Percentiles rank a stretch among this genome's conserved stretches.
These are phyloP conservation scores for Dasysyrphus albostriatus DNA, from an alignment of 2,888 invertebrate species.

Conservation along the genomic window DNA sequence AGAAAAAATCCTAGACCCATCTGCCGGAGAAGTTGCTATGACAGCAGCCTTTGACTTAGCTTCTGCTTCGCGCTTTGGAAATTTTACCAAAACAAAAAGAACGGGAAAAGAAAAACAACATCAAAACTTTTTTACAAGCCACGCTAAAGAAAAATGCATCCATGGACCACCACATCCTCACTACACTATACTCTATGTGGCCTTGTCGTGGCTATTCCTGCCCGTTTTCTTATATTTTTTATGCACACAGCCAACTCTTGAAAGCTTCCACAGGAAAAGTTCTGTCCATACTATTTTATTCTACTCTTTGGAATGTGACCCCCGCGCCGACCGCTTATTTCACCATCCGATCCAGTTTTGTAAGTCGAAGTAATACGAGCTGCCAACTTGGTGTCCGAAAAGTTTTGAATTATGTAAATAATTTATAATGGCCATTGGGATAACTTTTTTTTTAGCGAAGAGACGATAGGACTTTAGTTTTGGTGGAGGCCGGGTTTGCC, in stretches of 20 bases:
- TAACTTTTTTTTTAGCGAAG: constrained; percentile 11
- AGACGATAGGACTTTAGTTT: neutral
- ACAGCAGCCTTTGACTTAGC: constrained; percentile 67
- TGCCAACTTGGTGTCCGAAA: constrained; percentile 73
- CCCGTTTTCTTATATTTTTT: neutral
- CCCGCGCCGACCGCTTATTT: neutral
- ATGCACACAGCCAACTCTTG: neutral
- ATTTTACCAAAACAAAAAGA: constrained; percentile 25
- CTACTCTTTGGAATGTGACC: constrained; percentile 48
- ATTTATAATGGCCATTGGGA: constrained; percentile 66
- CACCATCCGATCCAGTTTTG: constrained; percentile 42
- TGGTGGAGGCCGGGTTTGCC: neutral
- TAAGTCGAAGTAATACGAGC: constrained; percentile 62
- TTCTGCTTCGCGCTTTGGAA: constrained; percentile 46
- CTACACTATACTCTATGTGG: neutral
- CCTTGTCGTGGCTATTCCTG: neutral
- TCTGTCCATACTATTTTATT: constrained; percentile 44
- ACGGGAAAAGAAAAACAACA: constrained; percentile 57
- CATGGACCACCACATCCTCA: constrained; percentile 5
- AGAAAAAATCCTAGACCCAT: constrained; percentile 52
- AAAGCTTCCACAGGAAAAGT: constrained; percentile 47
- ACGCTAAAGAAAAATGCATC: constrained; percentile 65
- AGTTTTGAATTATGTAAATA: constrained; percentile 75
- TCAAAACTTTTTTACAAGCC: constrained; percentile 63
- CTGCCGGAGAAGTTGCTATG: constrained; percentile 70